phyloP scores from a whole-genome alignment of 1,140 invertebrate genomes.

The Mycetomoellerius zeteki region DNA sequence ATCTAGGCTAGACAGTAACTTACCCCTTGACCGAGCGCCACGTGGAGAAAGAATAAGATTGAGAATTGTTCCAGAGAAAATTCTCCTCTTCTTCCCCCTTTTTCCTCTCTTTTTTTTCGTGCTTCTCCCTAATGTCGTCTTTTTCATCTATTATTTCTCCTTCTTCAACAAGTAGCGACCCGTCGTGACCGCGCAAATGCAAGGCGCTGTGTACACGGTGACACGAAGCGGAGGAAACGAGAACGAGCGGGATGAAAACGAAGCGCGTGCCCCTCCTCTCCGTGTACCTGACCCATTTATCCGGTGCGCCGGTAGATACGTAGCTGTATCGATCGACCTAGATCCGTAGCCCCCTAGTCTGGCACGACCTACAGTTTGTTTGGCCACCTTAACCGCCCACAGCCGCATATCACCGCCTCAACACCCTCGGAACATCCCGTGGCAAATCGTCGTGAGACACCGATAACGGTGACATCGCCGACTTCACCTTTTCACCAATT shows the following conservation, averaged over 20 bases:
- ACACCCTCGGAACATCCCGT: not conserved
- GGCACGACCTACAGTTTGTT: slow-evolving; percentile 84
- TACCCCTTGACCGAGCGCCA: slow-evolving; percentile 72
- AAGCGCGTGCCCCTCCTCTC: slow-evolving; percentile 64
- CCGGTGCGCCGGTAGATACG: slow-evolving; percentile 78
- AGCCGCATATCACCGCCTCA: slow-evolving; percentile 55
- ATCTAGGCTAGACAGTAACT: slow-evolving; percentile 75
- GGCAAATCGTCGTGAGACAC: not conserved
- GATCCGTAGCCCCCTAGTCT: slow-evolving; percentile 83
- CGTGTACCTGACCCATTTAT: slow-evolving; percentile 85
- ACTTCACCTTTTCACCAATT: not conserved
- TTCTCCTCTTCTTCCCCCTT: slow-evolving; percentile 17
- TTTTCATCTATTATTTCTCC: not conserved
- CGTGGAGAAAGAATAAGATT: slow-evolving; percentile 37
- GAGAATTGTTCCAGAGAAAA: slow-evolving; percentile 37
- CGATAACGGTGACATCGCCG: not conserved
- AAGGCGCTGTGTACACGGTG: not conserved
- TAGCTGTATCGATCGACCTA: slow-evolving; percentile 87
- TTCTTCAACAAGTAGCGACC: slow-evolving; percentile 80
- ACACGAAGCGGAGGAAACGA: not conserved
- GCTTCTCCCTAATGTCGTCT: not conserved
- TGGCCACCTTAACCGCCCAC: slow-evolving; percentile 75
- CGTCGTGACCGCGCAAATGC: slow-evolving; percentile 58
- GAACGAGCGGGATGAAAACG: slow-evolving; percentile 75
- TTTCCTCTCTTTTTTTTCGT: not conserved